Evolutionary conservation across 2,888 invertebrate genomes (phyloP).

Genomic region (Aphodius sticticus): DNA sequence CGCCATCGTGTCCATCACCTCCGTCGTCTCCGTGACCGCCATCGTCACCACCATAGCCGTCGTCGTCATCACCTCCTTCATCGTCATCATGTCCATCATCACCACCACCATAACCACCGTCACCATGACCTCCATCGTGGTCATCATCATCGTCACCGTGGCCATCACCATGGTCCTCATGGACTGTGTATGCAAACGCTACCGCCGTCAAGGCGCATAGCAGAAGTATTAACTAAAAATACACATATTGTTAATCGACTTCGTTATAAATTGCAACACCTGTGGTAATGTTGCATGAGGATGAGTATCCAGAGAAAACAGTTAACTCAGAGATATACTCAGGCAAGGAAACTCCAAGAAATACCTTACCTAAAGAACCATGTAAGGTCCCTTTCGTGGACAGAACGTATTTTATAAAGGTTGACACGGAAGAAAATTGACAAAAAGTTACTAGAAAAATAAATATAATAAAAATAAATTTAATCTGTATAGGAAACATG

Average conservation of each 20-base stretch:
- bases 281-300: slow-evolving; percentile 16
- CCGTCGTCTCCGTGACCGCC: slow-evolving; percentile 10
- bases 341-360: too few species aligned
- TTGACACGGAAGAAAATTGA: too few species aligned
- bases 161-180: slow-evolving; percentile 24
- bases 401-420: too few species aligned
- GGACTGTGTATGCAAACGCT: slow-evolving; percentile 31
- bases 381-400: too few species aligned
- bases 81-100: background rate
- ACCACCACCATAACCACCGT: background rate
- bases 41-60: background rate
- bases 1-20: background rate
- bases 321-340: too few species aligned
- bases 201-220: slow-evolving; percentile 28
- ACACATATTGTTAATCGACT: slow-evolving; percentile 14
- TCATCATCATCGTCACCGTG: background rate
- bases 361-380: too few species aligned
- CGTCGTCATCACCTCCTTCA: background rate
- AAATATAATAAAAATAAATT: too few species aligned
- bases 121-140: background rate
- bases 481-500: too few species aligned
- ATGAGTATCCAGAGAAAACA: too few species aligned
- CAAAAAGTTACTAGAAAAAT: too few species aligned
- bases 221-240: slow-evolving; percentile 29
- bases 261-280: slow-evolving; percentile 11